phyloP scores from a whole-genome alignment of 1,140 invertebrate species.

The Dendroctonus ponderosae region DNA sequence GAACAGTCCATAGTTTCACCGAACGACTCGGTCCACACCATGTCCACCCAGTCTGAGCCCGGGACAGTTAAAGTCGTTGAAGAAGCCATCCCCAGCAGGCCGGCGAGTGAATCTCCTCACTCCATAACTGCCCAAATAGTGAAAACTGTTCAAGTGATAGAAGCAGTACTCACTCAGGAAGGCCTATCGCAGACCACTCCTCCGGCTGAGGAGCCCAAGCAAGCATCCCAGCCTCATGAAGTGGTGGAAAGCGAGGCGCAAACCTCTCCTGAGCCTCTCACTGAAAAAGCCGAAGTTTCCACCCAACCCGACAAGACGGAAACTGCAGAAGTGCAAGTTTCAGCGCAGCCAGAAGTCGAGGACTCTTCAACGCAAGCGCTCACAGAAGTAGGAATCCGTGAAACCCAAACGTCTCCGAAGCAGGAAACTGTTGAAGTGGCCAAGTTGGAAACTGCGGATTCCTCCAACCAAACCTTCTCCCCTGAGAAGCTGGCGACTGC shows the following conservation, averaged over 20 bases:
- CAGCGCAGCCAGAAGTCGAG: conserved; percentile 40
- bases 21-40: conserved; percentile 58
- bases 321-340: conserved; percentile 30
- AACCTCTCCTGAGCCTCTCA: conserved; percentile 57
- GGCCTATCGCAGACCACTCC: conserved; percentile 54
- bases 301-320: conserved; percentile 44
- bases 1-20: conserved; percentile 45
- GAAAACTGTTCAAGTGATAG: conserved; percentile 59
- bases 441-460: conserved; percentile 50
- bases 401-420: conserved; percentile 42
- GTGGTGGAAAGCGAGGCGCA: conserved; percentile 52
- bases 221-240: not conserved
- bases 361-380: conserved; percentile 48
- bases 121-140: conserved; percentile 55
- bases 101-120: conserved; percentile 51
- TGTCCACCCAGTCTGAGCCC: conserved; percentile 58
- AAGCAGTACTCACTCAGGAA: conserved; percentile 56
- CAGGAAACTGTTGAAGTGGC: conserved; percentile 40
- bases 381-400: conserved; percentile 36
- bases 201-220: conserved; percentile 26
- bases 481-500: conserved; percentile 42
- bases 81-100: conserved; percentile 54
- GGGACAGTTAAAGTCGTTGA: conserved; percentile 64
- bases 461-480: conserved; percentile 57
- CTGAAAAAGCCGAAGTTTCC: conserved; percentile 49